These are phyloP conservation scores for Sardina pilchardus DNA, from an alignment of 2,113 vertebrate genomes.

Conservation along the genomic window DNA sequence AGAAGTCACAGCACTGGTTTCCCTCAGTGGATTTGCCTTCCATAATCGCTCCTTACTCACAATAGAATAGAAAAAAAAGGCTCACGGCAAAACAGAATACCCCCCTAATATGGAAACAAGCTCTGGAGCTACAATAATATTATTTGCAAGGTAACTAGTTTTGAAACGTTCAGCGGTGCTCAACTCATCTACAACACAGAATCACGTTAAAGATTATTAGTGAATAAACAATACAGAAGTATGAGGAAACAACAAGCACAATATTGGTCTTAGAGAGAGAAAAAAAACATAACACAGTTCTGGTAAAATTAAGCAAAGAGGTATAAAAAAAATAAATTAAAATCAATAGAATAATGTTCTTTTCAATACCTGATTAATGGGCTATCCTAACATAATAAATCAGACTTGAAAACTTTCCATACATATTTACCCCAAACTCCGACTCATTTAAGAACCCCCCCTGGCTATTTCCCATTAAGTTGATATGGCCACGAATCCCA, in stretches of 20 bases:
- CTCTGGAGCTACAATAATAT: not conserved
- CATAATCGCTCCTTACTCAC: not conserved
- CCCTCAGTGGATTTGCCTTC: not conserved
- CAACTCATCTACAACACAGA: not conserved
- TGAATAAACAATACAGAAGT: not conserved
- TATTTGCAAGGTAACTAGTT: not conserved
- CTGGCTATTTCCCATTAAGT: constrained; percentile 80
- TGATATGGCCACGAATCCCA: constrained; percentile 79
- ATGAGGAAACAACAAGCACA: not conserved
- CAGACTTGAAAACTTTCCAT: constrained; percentile 66
- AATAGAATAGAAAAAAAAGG: not conserved
- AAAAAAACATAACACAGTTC: not conserved
- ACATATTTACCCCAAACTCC: constrained; percentile 71
- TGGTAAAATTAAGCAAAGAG: constrained; percentile 36
- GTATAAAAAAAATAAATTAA: constrained; percentile 56
- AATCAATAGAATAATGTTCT: constrained; percentile 67
- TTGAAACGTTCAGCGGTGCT: not conserved
- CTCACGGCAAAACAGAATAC: not conserved
- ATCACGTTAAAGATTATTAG: not conserved
- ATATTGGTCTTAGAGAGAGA: constrained; percentile 7
- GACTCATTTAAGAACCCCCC: constrained; percentile 80
- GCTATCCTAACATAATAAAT: constrained; percentile 65
- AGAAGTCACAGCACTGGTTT: not conserved
- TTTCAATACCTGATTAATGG: constrained; percentile 68
- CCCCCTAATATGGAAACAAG: not conserved